These are phyloP conservation scores for Eupelmus urozonus DNA, from an alignment of 2,888 invertebrate species.

Conservation along the genomic window DNA sequence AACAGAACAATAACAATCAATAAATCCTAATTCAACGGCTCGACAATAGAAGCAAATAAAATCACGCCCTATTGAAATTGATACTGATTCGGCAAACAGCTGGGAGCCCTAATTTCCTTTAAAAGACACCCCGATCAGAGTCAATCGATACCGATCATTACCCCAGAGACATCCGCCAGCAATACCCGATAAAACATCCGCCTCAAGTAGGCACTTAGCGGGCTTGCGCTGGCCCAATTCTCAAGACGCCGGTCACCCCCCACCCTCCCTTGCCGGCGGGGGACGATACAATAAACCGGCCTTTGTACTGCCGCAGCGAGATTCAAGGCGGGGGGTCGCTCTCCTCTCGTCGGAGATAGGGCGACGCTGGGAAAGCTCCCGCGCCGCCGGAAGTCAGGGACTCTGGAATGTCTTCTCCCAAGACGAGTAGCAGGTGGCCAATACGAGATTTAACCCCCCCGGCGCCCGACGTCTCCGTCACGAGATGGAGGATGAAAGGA, in stretches of 20 bases:
- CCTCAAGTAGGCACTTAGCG: slow-evolving; percentile 22
- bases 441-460: slow-evolving; percentile 62
- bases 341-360: not conserved
- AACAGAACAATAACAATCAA: too few species aligned
- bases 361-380: not conserved
- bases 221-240: slow-evolving; percentile 46
- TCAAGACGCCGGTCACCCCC: slow-evolving; percentile 32
- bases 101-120: too few species aligned
- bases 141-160: too few species aligned
- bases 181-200: not conserved
- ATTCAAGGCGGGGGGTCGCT: slow-evolving; percentile 39
- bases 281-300: slow-evolving; percentile 38
- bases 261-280: too few species aligned
- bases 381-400: not conserved
- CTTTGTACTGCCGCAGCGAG: slow-evolving; percentile 37
- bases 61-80: too few species aligned
- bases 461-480: too few species aligned
- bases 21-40: too few species aligned
- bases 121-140: too few species aligned
- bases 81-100: too few species aligned
- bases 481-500: too few species aligned
- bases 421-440: slow-evolving; percentile 72
- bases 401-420: slow-evolving; percentile 45
- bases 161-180: too few species aligned
- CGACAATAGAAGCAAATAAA: too few species aligned